These are phyloP conservation scores for Stomorhina lunata DNA, from an alignment of 2,888 invertebrate species.

Conservation along the genomic window DNA sequence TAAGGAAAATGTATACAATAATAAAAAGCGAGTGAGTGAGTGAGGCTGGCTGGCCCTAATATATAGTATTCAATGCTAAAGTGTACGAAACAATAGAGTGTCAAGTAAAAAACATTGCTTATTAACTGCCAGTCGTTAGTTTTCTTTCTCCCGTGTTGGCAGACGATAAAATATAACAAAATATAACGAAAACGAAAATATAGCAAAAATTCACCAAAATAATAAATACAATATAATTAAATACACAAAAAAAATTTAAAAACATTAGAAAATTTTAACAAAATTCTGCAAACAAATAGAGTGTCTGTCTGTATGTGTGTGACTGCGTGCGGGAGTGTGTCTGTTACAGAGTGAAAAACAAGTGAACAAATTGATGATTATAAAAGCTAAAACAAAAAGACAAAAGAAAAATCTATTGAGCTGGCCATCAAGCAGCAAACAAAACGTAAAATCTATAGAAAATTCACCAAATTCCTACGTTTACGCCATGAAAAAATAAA, in stretches of 20 bases:
- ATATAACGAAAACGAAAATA: background rate
- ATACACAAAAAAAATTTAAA: conserved; percentile 8
- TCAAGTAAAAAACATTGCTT: conserved; percentile 54
- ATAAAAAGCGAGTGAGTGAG: no score
- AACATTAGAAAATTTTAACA: background rate
- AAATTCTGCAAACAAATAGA: background rate
- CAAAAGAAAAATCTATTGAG: conserved; percentile 49
- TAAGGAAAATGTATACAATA: conserved; percentile 15
- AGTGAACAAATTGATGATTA: conserved; percentile 7
- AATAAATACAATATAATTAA: background rate
- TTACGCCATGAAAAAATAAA: conserved; percentile 61
- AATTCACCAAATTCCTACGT: conserved; percentile 62
- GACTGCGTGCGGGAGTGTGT: conserved; percentile 48
- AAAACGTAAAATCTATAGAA: conserved; percentile 63
- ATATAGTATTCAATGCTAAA: conserved; percentile 32
- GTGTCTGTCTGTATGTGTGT: conserved; percentile 46
- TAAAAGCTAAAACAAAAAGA: conserved; percentile 3
- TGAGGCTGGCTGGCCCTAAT: conserved; percentile 7
- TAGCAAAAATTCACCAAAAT: background rate
- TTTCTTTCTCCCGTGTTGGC: conserved; percentile 62
- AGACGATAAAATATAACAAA: conserved; percentile 33
- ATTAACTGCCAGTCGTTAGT: conserved; percentile 59
- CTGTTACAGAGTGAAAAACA: background rate
- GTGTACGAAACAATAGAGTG: conserved; percentile 53
- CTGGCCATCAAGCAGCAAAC: conserved; percentile 65